These are phyloP conservation scores for Caerostris darwini DNA, from an alignment of 1,140 invertebrate species.

Conservation along the genomic window DNA sequence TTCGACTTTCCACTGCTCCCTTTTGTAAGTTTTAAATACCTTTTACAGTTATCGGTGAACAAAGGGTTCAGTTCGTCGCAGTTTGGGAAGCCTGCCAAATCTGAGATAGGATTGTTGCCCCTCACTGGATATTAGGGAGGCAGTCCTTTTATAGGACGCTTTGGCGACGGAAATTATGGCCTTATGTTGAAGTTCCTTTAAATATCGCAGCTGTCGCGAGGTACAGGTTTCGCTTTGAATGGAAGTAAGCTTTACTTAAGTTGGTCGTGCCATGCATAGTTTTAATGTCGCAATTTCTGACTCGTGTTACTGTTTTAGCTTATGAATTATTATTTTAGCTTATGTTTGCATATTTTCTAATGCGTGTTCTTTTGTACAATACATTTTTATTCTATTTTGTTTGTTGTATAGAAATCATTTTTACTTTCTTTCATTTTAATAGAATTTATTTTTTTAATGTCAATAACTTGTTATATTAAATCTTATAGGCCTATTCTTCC, in stretches of 20 bases:
- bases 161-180: not conserved
- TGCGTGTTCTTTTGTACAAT: no score
- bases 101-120: not conserved
- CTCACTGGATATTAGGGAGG: not conserved
- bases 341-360: no score
- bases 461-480: no score
- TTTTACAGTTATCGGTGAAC: not conserved
- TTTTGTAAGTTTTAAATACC: not conserved
- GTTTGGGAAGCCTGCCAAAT: slow-evolving; percentile 11
- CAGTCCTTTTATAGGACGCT: not conserved
- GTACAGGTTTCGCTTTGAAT: no score
- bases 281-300: no score
- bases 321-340: no score
- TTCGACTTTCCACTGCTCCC: not conserved
- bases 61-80: not conserved
- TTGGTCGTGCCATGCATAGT: not conserved
- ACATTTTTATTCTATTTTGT: no score
- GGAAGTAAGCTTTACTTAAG: not conserved
- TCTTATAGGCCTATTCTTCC: no score
- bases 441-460: no score
- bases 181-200: not conserved
- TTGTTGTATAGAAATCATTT: no score
- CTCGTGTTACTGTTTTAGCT: no score
- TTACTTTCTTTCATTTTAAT: no score
- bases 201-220: not conserved